Conservation (phyloP, 2,113 vertebrate genomes). For the Vanacampus margaritifer region DNA sequence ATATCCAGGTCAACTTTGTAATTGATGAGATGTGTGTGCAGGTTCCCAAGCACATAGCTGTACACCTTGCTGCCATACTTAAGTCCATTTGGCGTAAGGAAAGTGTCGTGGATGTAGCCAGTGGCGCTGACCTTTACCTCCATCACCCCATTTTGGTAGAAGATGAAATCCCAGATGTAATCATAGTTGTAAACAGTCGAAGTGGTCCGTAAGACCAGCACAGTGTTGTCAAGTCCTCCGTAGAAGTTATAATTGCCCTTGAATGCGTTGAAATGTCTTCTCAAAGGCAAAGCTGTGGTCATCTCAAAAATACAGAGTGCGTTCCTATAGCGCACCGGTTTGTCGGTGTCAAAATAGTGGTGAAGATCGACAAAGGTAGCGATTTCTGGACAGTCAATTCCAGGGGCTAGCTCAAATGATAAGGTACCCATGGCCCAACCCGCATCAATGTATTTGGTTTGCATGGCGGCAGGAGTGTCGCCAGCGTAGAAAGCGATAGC, state of each 20-base stretch:
- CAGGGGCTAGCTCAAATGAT: conserved; percentile 78
- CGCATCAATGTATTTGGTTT: conserved; percentile 85
- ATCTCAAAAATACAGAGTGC: conserved; percentile 90
- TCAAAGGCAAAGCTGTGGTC: conserved; percentile 78
- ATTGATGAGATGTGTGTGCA: conserved; percentile 87
- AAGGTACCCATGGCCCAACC: conserved; percentile 85
- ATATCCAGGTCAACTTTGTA: conserved; percentile 92
- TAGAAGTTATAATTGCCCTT: conserved; percentile 81
- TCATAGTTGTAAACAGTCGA: conserved; percentile 94
- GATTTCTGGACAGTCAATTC: conserved; percentile 84
- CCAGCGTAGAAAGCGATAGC: conserved; percentile 85
- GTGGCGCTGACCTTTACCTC: conserved; percentile 87
- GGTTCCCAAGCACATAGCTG: conserved; percentile 83
- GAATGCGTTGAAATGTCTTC: conserved; percentile 84
- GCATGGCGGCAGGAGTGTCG: conserved; percentile 82
- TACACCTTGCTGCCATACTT: conserved; percentile 81
- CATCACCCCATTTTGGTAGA: conserved; percentile 87
- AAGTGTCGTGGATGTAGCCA: conserved; percentile 84
- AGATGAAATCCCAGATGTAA: conserved; percentile 91
- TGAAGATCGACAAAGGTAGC: conserved; percentile 80
- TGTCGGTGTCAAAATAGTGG: conserved; percentile 80
- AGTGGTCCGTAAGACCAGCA: conserved; percentile 82
- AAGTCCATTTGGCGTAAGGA: conserved; percentile 80
- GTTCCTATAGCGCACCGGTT: conserved; percentile 65
- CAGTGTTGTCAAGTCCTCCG: conserved; percentile 77